Percentiles rank a stretch among this genome's conserved stretches.
Conservation (phyloP, 2,113 vertebrate species). For the Felis chaus region DNA sequence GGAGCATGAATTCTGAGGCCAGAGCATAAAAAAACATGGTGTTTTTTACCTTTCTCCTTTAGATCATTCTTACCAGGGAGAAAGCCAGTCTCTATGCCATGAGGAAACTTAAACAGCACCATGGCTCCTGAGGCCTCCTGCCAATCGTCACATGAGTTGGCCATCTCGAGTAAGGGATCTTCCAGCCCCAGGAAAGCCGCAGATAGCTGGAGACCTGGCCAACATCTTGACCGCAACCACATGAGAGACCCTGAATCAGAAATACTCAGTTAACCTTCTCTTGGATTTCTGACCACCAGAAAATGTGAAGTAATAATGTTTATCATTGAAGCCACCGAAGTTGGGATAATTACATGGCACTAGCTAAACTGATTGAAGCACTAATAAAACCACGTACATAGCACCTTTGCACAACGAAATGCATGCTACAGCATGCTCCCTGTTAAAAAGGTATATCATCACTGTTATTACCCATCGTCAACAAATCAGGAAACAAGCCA, state of each 20-base stretch:
- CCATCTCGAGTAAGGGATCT: accelerated
- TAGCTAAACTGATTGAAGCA: neutral
- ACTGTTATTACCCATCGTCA: neutral
- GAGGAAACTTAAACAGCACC: neutral
- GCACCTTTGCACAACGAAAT: neutral
- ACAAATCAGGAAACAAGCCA: neutral
- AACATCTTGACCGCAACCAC: neutral
- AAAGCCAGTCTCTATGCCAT: neutral
- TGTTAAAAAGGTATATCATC: neutral
- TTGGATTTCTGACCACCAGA: neutral
- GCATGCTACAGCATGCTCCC: neutral
- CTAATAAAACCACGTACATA: neutral
- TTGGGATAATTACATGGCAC: neutral
- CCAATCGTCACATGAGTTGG: too few species aligned
- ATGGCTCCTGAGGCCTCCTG: neutral
- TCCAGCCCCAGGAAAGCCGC: neutral
- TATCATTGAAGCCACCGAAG: neutral
- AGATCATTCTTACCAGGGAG: neutral
- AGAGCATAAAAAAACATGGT: accelerated
- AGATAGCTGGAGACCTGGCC: neutral
- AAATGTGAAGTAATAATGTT: neutral
- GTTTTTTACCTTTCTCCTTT: neutral
- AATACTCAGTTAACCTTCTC: neutral
- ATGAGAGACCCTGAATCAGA: neutral
- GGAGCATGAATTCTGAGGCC: neutral